Evolutionary conservation across 2,888 invertebrate genomes (phyloP).

Genomic region (Mesodorylaimus sp.): DNA sequence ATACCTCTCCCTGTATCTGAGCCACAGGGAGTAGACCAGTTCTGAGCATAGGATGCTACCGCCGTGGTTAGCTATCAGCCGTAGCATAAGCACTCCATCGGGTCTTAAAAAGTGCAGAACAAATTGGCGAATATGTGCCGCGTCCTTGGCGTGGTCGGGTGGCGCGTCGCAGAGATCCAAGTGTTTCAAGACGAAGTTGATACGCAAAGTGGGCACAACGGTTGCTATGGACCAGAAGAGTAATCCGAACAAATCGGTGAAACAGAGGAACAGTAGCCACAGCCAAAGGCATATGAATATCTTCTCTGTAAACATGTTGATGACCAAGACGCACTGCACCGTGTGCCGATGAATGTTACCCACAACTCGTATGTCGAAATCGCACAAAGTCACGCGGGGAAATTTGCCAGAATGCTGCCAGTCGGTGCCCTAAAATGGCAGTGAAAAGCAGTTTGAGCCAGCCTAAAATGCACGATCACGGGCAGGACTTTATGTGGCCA

Average conservation of each 20-base stretch:
- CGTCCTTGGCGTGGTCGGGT: conserved; percentile 10
- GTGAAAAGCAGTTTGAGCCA: conserved; percentile 11
- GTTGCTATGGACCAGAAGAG: conserved; percentile 26
- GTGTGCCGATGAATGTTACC: conserved; percentile 29
- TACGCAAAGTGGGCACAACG: conserved; percentile 14
- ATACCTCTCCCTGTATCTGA: conserved; percentile 1
- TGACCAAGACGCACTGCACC: conserved; percentile 25
- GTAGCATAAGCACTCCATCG: conserved; percentile 24
- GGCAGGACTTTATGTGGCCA: too few species aligned
- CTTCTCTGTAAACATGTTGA: conserved; percentile 29
- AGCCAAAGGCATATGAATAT: conserved; percentile 30
- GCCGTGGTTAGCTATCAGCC: conserved; percentile 21
- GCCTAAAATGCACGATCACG: conserved; percentile 9
- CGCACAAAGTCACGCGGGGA: conserved; percentile 32
- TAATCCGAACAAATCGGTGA: conserved; percentile 23
- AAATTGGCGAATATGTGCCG: conserved; percentile 15
- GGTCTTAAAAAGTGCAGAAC: conserved; percentile 25
- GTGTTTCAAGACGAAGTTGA: conserved; percentile 17
- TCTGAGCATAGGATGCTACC: conserved; percentile 15
- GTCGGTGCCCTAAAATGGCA: conserved; percentile 20
- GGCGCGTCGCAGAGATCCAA: conserved; percentile 15
- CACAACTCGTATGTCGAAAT: conserved; percentile 29
- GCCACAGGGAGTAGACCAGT: conserved; percentile 10
- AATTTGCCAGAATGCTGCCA: conserved; percentile 31
- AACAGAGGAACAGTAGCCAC: conserved; percentile 26